Conservation (phyloP, 2,797 vertebrate species). For the Meriones psammophilus region DNA sequence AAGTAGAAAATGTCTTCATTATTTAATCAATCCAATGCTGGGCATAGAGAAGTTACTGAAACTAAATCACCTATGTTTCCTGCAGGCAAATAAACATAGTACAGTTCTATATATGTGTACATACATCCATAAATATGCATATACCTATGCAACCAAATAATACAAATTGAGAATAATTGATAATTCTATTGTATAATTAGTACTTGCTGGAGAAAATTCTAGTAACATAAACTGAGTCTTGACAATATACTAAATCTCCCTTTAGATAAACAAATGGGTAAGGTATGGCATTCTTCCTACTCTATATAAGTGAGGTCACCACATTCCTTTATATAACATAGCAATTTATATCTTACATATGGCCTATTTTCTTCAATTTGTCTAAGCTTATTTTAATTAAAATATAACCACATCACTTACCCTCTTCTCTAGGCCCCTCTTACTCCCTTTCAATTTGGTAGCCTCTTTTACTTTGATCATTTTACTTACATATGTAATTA, state of each 20-base stretch:
- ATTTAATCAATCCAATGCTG: too few species aligned
- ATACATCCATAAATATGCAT: background rate
- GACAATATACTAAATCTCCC: background rate
- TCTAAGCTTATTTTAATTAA: background rate
- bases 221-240: background rate
- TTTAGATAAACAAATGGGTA: background rate
- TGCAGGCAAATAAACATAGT: background rate
- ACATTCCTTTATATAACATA: background rate
- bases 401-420: background rate
- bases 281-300: background rate
- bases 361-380: background rate
- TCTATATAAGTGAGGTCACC: background rate
- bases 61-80: background rate
- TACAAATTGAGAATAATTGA: background rate
- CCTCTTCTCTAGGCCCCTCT: background rate
- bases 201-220: background rate
- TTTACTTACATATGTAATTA: background rate
- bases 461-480: background rate
- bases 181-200: background rate
- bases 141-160: background rate
- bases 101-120: background rate
- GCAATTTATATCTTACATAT: background rate
- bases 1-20: too few species aligned
- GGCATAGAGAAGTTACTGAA: too few species aligned
- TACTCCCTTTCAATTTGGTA: background rate